Percentiles rank a stretch among this genome's conserved stretches.
Evolutionary conservation across 2,888 invertebrate species (phyloP).

Genomic region (Esperia sulphurella): DNA sequence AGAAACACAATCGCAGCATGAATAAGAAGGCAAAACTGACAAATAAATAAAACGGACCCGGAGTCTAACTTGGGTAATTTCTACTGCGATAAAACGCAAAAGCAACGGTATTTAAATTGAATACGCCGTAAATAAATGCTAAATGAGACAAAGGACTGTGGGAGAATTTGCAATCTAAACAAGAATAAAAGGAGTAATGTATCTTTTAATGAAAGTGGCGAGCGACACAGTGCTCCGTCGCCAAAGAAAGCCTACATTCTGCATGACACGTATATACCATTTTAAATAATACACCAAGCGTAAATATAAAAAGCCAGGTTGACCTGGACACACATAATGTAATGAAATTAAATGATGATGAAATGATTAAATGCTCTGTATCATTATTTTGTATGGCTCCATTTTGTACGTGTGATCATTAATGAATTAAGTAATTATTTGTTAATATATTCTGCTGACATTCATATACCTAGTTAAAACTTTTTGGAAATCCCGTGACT

Average conservation of each 20-base stretch:
- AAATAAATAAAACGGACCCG: conserved; percentile 62
- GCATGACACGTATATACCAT: neutral
- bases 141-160: conserved; percentile 73
- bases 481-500: no score
- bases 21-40: conserved; percentile 54
- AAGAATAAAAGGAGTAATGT: conserved; percentile 69
- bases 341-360: no score
- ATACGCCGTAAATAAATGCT: conserved; percentile 73
- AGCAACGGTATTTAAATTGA: conserved; percentile 73
- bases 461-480: no score
- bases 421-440: no score
- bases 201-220: conserved; percentile 61
- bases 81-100: conserved; percentile 65
- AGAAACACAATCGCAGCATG: conserved; percentile 37
- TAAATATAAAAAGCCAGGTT: no score
- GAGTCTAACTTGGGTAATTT: conserved; percentile 58
- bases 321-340: no score
- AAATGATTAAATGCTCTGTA: no score
- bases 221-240: conserved; percentile 18
- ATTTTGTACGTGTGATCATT: no score
- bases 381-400: no score
- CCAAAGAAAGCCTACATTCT: neutral
- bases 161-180: conserved; percentile 67
- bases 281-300: no score
- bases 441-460: no score